Conservation (phyloP, 2,888 invertebrate species). For the Clepsis dumicolana region DNA sequence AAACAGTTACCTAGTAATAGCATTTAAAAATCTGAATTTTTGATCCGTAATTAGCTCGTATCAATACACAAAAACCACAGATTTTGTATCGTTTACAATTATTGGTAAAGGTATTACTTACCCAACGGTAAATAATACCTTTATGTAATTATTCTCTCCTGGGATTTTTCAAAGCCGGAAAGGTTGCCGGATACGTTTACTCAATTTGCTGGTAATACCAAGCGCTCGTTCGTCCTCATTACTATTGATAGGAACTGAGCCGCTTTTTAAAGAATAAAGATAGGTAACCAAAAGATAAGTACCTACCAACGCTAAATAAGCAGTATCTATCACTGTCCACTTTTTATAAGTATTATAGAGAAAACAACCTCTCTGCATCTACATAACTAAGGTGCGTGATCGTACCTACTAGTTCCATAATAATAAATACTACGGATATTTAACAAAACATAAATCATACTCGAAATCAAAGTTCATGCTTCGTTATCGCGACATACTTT, state of each 20-base stretch:
- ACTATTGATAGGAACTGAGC: constrained; percentile 6
- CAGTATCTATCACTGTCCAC: too few species aligned
- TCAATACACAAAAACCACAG: background rate
- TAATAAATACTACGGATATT: too few species aligned
- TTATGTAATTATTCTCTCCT: background rate
- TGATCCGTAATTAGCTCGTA: background rate
- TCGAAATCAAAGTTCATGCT: too few species aligned
- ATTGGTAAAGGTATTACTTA: background rate
- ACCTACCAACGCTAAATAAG: too few species aligned
- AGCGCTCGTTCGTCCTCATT: background rate
- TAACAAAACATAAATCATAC: too few species aligned
- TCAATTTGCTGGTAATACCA: constrained; percentile 1
- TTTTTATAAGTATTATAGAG: too few species aligned
- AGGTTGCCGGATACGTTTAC: constrained; percentile 6
- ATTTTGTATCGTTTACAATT: background rate
- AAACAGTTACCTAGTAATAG: background rate
- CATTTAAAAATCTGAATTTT: background rate
- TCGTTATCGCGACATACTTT: too few species aligned
- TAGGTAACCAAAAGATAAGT: background rate
- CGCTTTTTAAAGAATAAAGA: background rate
- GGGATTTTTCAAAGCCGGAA: constrained; percentile 1
- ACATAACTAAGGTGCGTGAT: too few species aligned
- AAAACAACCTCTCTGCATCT: too few species aligned
- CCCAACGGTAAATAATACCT: too few species aligned
- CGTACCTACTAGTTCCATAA: too few species aligned